Conservation (phyloP, 2,113 vertebrate genomes). For the Romanogobio albipinnatus region DNA sequence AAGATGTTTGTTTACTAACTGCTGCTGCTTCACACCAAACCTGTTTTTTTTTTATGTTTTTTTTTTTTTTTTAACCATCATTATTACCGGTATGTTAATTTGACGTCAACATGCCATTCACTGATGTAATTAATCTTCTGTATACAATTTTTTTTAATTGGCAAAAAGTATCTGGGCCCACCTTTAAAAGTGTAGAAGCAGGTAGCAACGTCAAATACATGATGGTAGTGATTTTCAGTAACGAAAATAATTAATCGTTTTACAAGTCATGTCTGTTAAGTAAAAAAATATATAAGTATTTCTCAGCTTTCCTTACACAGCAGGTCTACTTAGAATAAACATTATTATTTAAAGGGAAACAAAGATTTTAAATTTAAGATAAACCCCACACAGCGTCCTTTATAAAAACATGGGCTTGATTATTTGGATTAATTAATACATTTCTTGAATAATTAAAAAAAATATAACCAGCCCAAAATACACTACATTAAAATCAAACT, state of each 20-base stretch:
- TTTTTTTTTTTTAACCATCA: background rate
- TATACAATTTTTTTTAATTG: background rate
- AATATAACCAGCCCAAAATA: background rate
- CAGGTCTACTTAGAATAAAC: background rate
- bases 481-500: slow-evolving; percentile 43
- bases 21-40: background rate
- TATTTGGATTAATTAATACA: background rate
- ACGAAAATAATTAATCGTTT: background rate
- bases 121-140: background rate
- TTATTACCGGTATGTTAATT: background rate
- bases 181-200: background rate
- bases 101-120: background rate
- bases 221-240: background rate
- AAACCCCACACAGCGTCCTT: background rate
- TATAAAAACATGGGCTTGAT: background rate
- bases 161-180: background rate
- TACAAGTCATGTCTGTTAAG: background rate
- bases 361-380: background rate
- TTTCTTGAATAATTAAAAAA: no score
- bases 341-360: background rate
- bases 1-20: background rate
- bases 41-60: background rate
- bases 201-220: background rate
- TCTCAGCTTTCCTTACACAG: background rate
- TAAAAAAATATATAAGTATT: background rate